Conservation (phyloP, 2,797 vertebrate species). For the Falco rusticolus region DNA sequence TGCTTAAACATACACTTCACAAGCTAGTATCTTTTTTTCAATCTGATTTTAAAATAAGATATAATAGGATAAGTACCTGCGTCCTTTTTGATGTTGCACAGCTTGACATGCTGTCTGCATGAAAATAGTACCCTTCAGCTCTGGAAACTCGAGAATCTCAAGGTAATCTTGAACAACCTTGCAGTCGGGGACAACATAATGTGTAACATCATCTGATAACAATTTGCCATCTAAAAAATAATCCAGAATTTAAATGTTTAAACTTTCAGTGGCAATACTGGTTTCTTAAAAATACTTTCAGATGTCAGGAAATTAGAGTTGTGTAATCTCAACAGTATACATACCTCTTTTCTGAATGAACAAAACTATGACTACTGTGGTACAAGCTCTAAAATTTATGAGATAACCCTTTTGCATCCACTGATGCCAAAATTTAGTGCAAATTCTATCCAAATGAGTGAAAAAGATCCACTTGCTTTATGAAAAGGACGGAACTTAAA, state of each 20-base stretch:
- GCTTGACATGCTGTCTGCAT: constrained; percentile 93
- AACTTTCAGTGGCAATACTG: background rate
- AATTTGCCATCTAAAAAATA: constrained; percentile 86
- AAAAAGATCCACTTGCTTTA: background rate
- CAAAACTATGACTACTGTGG: background rate
- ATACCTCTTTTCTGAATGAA: background rate
- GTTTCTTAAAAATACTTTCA: background rate
- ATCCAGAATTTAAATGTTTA: constrained; percentile 32
- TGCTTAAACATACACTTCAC: background rate
- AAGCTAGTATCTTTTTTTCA: background rate
- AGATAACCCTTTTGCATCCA: background rate
- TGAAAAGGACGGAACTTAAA: background rate
- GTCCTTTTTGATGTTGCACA: constrained; percentile 89
- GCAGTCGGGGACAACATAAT: constrained; percentile 93
- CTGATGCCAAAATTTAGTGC: background rate
- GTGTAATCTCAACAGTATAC: background rate
- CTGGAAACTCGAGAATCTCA: constrained; percentile 91
- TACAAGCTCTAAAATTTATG: background rate
- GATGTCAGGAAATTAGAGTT: background rate
- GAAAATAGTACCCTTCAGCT: constrained; percentile 90
- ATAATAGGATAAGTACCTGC: constrained; percentile 81
- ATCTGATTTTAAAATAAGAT: background rate
- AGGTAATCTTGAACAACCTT: constrained; percentile 90
- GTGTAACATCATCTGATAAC: constrained; percentile 87
- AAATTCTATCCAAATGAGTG: background rate